A percentile compares a stretch with the other conserved stretches of the same genome.
These are phyloP conservation scores for Tylochromis polylepis DNA, from an alignment of 2,113 vertebrate species.

Conservation along the genomic window DNA sequence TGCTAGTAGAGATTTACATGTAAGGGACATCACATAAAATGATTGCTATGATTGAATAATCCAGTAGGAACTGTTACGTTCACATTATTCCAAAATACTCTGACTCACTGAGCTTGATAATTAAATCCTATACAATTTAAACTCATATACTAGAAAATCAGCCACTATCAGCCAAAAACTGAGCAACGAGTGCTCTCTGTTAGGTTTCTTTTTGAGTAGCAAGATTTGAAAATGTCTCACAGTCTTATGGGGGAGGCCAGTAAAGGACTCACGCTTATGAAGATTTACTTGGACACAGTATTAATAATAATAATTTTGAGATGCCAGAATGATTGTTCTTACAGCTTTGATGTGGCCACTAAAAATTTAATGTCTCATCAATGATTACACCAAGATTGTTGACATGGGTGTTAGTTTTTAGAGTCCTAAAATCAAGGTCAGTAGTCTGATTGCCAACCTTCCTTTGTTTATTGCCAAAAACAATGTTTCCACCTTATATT, in stretches of 20 bases:
- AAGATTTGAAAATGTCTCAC: background rate
- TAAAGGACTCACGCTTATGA: background rate
- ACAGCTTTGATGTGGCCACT: background rate
- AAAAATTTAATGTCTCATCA: background rate
- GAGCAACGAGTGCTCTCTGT: background rate
- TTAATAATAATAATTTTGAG: background rate
- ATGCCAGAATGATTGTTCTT: background rate
- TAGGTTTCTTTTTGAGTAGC: background rate
- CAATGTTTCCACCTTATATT: no score
- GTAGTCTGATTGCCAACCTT: background rate
- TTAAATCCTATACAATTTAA: slow-evolving; percentile 22
- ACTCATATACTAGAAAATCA: slow-evolving; percentile 13
- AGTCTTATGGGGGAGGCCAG: background rate
- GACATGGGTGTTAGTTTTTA: background rate
- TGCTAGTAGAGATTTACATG: background rate
- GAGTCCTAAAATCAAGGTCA: background rate
- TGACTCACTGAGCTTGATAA: slow-evolving; percentile 20
- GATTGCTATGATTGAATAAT: background rate
- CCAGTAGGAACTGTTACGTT: slow-evolving; percentile 14
- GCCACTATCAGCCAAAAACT: background rate
- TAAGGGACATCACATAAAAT: slow-evolving; percentile 13
- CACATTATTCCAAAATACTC: background rate
- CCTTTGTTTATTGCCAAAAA: background rate
- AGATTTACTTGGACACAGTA: background rate
- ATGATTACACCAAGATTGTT: background rate